Conservation (phyloP, 2,113 vertebrate species). For the Channa maculata region DNA sequence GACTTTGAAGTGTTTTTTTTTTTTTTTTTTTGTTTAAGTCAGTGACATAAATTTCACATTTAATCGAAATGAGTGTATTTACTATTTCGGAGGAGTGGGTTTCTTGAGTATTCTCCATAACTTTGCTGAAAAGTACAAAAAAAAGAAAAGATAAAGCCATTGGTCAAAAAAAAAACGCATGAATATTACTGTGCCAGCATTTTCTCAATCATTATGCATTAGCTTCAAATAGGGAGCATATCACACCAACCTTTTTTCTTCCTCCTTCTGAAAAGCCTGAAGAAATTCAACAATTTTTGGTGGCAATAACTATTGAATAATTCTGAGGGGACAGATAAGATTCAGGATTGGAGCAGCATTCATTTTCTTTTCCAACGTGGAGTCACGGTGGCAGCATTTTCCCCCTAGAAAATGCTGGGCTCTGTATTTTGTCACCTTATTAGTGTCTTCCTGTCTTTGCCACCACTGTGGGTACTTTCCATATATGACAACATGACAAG, state of each 20-base stretch:
- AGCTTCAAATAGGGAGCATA: slow-evolving; percentile 50
- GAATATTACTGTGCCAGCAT: slow-evolving; percentile 47
- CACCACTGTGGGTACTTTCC: slow-evolving; percentile 56
- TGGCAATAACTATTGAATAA: slow-evolving; percentile 57
- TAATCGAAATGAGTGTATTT: not conserved
- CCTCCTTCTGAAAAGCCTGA: slow-evolving; percentile 29
- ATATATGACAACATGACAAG: slow-evolving; percentile 73
- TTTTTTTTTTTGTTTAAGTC: not conserved
- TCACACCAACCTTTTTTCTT: slow-evolving; percentile 27
- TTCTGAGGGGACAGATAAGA: slow-evolving; percentile 69
- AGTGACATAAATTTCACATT: not conserved
- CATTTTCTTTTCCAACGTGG: slow-evolving; percentile 68
- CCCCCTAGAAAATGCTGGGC: slow-evolving; percentile 70
- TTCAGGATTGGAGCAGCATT: slow-evolving; percentile 67
- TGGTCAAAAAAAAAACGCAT: slow-evolving; percentile 51
- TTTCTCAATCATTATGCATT: slow-evolving; percentile 68
- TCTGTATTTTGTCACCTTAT: slow-evolving; percentile 79
- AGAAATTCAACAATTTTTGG: slow-evolving; percentile 67
- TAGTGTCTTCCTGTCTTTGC: slow-evolving; percentile 73
- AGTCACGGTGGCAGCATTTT: slow-evolving; percentile 64
- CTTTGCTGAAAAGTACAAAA: slow-evolving; percentile 19
- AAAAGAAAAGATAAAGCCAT: slow-evolving; percentile 19
- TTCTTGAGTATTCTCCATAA: slow-evolving; percentile 30
- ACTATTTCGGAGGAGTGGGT: not conserved
- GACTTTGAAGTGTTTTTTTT: slow-evolving; percentile 4